Base-by-base conservation (phyloP, 2,888 invertebrate genomes). In the Terebella lapidaria region DNA sequence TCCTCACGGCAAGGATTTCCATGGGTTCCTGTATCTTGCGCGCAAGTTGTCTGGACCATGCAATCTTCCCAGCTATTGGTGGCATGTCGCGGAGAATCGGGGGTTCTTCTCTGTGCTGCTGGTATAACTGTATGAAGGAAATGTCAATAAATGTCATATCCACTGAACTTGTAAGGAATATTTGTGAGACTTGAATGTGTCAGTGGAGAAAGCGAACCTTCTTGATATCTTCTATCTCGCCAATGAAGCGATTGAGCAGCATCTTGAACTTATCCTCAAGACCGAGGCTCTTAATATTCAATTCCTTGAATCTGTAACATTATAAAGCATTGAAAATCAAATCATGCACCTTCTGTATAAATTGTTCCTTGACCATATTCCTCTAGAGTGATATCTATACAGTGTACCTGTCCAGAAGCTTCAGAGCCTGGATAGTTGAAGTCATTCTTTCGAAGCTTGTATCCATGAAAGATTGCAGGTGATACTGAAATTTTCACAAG, bases 11-110 rank as follows among this genome's bases (percentile, higher is more conserved):
- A 64, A 86, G 73, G 76, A 86, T 83, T 54, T 86, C 82, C 90
- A 92, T 92, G 0, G 92, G 90, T 24, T 82, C 82, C 71, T 88
- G 86, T 57, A 92, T 87, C 64, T 87, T 86, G 61, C 84, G 84
- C 69, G 88, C 87, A 61, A 91, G 85, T 70, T 90, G 89, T 61
- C 91, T 83, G 67, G 91, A 88, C 92, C 93, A 93, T 75, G 87
- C 84, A 24, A 93, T 87, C 72, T 91, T 85, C 2, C 91, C 92
- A 20, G 89, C 84, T 20, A 90, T 87, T 0, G 91, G 90, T 1
- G 92, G 90, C 83, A 88, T 85, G 73, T 89, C 89, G 59, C 88
- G 83, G 0, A 90, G 86, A 10, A 91, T 76, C 1, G 87, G 85
- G 0, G 92, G 91, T 67, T 86, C 84, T 59, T 88, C 87, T 69